Base-by-base conservation (phyloP, 2,888 invertebrate species). In the Chalcis sispes region DNA sequence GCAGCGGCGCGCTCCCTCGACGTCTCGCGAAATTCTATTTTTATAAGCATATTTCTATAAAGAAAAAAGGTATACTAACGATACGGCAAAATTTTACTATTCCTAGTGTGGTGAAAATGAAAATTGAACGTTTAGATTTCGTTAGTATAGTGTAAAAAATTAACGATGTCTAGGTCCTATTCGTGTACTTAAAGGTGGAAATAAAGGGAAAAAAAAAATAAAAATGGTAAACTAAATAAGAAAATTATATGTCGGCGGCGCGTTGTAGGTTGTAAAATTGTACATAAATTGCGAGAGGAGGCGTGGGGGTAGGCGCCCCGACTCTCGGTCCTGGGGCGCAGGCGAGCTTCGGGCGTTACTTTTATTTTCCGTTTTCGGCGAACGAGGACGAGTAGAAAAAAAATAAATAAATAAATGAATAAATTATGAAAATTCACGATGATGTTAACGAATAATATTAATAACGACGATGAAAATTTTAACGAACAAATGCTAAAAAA, bases 221-320 rank as follows among this genome's bases (percentile, higher is more conserved):
- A 77, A 82, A 79, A 76, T 27, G 69, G 75, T 81, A 81, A 84
- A 82, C 84, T 79, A 79, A 81, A 79, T 79, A 80, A 80, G 76
- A 80, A 77, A 81, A 88, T 88, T 88, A 88, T 89, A 88, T 88
- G 88, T 88, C 86, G 87, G 86, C 85, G 88, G 87, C 85, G 84
- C 83, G 78, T 74, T 85, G 88, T 89, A 89, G 89, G 88, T 88
- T 90, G 90, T 90, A 91, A 91, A 91, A 90, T 90, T 91, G 91
- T 91, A 91, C 89, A 90, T 90, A 90, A 90, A 90, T 90, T 88
- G 90, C 90, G 90, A 91, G 90, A 90, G 89, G 89, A 89, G 90
- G 88, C 87, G 86, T 86, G 83, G 87, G 86, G 86, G 86, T 88
- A 70, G 74, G 77, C 86, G 89, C 88, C 86, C 83, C 85, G 86